Evolutionary conservation across 2,888 invertebrate genomes (phyloP).

Genomic region (Pegoplata infirma): DNA sequence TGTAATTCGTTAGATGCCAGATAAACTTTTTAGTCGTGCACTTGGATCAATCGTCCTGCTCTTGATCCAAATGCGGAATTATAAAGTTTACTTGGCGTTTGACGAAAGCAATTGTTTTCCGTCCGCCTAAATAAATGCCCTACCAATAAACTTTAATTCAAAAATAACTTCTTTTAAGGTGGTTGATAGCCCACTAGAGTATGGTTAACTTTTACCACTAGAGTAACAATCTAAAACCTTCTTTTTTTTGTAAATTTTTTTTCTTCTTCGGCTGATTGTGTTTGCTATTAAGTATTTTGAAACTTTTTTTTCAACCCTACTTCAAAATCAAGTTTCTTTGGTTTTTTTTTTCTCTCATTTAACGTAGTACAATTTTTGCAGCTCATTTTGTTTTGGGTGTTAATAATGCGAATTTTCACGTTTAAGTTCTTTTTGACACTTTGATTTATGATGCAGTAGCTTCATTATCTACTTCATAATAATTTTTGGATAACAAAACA

Average conservation of each 20-base stretch:
- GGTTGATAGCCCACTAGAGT: slow-evolving; percentile 56
- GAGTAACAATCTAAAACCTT: slow-evolving; percentile 23
- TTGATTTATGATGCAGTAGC: slow-evolving; percentile 66
- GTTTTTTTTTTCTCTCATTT: slow-evolving; percentile 2
- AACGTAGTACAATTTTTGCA: slow-evolving; percentile 25
- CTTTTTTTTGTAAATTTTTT: background rate
- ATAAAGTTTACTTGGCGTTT: too few species aligned
- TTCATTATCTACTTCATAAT: slow-evolving; percentile 65
- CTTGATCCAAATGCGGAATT: too few species aligned
- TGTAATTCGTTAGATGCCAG: too few species aligned
- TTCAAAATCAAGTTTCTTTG: slow-evolving; percentile 44
- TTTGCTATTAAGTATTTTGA: slow-evolving; percentile 10
- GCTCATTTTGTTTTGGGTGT: slow-evolving; percentile 60
- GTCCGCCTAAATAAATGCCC: background rate
- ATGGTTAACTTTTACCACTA: slow-evolving; percentile 48
- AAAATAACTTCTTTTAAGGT: slow-evolving; percentile 32
- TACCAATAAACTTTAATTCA: background rate
- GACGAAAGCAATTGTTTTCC: too few species aligned
- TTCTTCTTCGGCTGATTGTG: slow-evolving; percentile 11
- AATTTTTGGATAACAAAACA: slow-evolving; percentile 53
- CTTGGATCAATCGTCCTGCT: too few species aligned
- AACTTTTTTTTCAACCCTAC: slow-evolving; percentile 47
- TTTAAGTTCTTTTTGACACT: slow-evolving; percentile 65
- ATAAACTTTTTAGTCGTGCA: too few species aligned
- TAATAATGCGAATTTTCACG: slow-evolving; percentile 65